phyloP scores from a whole-genome alignment of 2,113 vertebrate genomes.

The Protobothrops mucrosquamatus region DNA sequence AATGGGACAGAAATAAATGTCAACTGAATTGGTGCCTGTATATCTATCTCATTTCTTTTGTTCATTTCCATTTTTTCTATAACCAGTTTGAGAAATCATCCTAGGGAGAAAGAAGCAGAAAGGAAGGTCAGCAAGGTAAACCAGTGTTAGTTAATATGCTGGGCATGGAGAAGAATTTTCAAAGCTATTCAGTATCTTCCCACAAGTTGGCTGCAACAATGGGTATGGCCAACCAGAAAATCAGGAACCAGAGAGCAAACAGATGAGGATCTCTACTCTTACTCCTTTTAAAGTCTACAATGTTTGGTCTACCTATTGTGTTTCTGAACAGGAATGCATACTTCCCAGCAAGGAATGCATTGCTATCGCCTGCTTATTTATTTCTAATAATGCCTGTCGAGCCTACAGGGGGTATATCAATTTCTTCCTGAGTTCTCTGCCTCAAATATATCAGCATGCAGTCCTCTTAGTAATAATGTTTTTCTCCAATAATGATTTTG shows the following conservation, averaged over 20 bases:
- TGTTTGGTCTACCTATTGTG: background rate
- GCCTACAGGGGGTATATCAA: background rate
- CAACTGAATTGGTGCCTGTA: background rate
- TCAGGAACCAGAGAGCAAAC: background rate
- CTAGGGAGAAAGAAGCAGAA: background rate
- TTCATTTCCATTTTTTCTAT: background rate
- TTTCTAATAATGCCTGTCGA: background rate
- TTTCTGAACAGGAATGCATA: background rate
- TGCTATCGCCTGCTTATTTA: background rate
- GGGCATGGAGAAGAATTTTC: background rate
- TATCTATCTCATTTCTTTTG: background rate
- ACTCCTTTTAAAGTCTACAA: background rate
- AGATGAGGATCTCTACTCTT: background rate
- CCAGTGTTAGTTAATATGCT: background rate
- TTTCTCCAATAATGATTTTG: background rate
- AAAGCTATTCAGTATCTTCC: background rate
- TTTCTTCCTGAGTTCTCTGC: background rate
- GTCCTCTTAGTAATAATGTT: background rate
- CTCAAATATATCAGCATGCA: background rate
- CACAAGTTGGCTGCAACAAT: background rate
- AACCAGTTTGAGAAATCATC: background rate
- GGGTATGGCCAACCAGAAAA: background rate
- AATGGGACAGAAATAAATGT: background rate
- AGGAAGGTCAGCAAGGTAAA: background rate
- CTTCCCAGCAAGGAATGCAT: background rate